Base-by-base conservation (phyloP, 2,113 vertebrate species). In the Toxostoma redivivum region DNA sequence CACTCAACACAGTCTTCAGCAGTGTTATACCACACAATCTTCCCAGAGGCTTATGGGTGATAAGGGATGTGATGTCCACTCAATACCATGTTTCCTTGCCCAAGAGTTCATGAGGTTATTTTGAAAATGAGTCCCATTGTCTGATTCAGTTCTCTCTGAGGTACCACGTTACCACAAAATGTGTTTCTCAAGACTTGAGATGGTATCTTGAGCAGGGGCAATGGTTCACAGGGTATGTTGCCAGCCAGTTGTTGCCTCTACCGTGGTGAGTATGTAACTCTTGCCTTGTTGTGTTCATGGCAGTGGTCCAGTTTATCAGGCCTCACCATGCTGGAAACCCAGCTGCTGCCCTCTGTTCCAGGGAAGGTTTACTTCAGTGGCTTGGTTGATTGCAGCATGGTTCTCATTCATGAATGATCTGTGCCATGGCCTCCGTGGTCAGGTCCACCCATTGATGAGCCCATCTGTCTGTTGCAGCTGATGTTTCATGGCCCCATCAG, bases 261-360 rank as follows among this genome's bases (percentile, higher is more conserved):
- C 8, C 1, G 1, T 9, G 35, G 66, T 44, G 40, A 64, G 11
- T 50, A 24, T n/a, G 21, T 72, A 33, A 3, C 0, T 0, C 25
- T 44, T 77, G 53, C 9, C 37, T 65, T 57, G 44, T 31, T 0
- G 1, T 37, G 17, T 15, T 37, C 5, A 18, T 67, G 53, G 44
- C 72, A 67, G 17, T 37, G 27, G 11, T 67, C 11, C 33, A 22
- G 2, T 22, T 22, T 73, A 18, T 37, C 51, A 58, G 67, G 31
- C 22, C 37, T 81, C 33, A 58, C 37, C 31, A 24, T 45, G 51
- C 9, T 0, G 1, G 24, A 58, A 58, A 44, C 12, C 5, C 31
- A 51, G 31, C 15, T 1, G 1, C 15, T 15, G 10, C 44, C 19
- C 53, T 81, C 19, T 30, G 0, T 51, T 66, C 33, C 28, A 30